Evolutionary conservation across 2,888 invertebrate species (phyloP), one percentile per base, ranked within the genome.

Genomic region (Lingula anatina): DNA sequence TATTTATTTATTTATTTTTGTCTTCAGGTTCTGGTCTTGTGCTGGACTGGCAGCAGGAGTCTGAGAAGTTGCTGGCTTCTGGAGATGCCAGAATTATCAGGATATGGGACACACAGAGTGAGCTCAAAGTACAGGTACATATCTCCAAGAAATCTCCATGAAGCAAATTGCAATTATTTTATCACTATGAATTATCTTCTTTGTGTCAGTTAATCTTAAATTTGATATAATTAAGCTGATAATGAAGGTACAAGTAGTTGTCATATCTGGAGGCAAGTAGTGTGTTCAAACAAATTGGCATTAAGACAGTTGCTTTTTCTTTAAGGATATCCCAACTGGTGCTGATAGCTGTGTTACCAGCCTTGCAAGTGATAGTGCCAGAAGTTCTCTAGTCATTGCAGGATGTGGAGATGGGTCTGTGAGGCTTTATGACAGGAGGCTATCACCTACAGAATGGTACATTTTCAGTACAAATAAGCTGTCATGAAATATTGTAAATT

Each of bases 351-450:
- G 84, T 64, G 83, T 85, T 9, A 86, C 86, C 1, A 83, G 83
- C 64, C 71, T 87, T 46, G 82, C 83, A 53, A 81, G 66, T 42
- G 71, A 70, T 50, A 58, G 63, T 4, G 50, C 60, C 2, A 64
- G 67, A 50, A 73, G 79, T 39, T 82, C 83, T 59, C 70, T 87
- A 59, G 82, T 90, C 60, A 84, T 85, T 42, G 84, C 85, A 56
- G 95, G 96, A 15, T 92, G 89, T 78, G 85, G 85, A 5, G 94
- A 96, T 79, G 96, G 96, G 46, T 84, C 86, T 5, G 87, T 95
- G 41, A 83, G 90, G 52, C 79, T 92, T 15, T 94, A 90, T 80
- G 96, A 96, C 79, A 83, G 88, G 63, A 84, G 95, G 42, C 77
- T 86, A 43, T 79, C 86, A 2, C 80, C 83, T 0, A 76, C 80